Evolutionary conservation across 1,140 invertebrate genomes (phyloP), one percentile per base, ranked within the genome.

Genomic region (Caenorhabditis latens): DNA sequence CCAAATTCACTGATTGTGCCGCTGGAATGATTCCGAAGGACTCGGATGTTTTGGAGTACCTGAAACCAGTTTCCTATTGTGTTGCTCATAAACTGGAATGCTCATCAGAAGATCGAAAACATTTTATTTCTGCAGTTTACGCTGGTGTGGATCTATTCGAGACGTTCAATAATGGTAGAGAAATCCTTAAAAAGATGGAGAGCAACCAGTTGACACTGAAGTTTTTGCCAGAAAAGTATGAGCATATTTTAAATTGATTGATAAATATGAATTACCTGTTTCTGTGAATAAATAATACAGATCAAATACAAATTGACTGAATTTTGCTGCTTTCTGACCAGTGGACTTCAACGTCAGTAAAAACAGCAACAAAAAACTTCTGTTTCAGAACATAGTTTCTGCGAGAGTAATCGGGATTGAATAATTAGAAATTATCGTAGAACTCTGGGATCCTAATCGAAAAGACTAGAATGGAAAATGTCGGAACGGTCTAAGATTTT

Each of bases 21-120:
- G 16, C 19, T 43, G 40, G 16, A 19, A 43, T 71, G 13, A 4
- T 46, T 46, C 42, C 42, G 6, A 46, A 71, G 1, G 19, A 71
- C 19, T 46, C 14, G 16, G 65, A 71, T n/a, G 19, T 71, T 13
- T n/a, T 71, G 16, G 42, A 43, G 8, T 46, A 43, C 42, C n/a
- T 71, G 40, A 71, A 71, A 46, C 65, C 65, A 4, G 65, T 71
- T 16, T 43, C 40, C 19, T 19, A 16, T 46, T 71, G 65, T 71
- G 65, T 71, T 46, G 40, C 65, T 43, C 14, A 8, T 0, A 43
- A 71, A 46, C 8, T 71, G 16, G 14, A 43, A 11, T 71, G 65
- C 16, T 71, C 65, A 14, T 2, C 43, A 71, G 19, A 43, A 46
- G 42, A 71, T 13, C 40, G 19, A 46, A 71, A 71, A 3, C 16